These are phyloP conservation scores for Agraylea sexmaculata DNA, from an alignment of 1,140 invertebrate species.

Conservation along the genomic window DNA sequence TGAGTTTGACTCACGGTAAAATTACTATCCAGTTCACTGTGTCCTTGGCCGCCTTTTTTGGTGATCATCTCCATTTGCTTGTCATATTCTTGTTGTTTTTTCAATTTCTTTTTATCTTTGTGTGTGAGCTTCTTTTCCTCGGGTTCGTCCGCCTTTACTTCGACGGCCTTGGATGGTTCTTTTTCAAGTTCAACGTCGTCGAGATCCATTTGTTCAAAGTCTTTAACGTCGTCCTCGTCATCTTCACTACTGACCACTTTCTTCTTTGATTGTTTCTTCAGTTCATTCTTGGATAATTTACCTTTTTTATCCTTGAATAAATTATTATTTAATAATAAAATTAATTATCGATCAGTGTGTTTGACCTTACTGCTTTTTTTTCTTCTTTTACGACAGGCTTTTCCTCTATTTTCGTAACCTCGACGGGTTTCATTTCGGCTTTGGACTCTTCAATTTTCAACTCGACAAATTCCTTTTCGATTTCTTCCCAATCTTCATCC, in stretches of 20 bases:
- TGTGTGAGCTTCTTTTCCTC: slow-evolving; percentile 71
- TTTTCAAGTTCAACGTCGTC: slow-evolving; percentile 22
- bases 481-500: slow-evolving; percentile 17
- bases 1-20: slow-evolving; percentile 95
- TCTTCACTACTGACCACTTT: slow-evolving; percentile 16
- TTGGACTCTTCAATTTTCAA: slow-evolving; percentile 18
- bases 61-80: slow-evolving; percentile 81
- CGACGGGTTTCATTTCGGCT: slow-evolving; percentile 8
- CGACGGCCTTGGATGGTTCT: slow-evolving; percentile 3
- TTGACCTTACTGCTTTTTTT: slow-evolving; percentile 15
- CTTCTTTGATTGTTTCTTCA: slow-evolving; percentile 18
- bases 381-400: slow-evolving; percentile 10
- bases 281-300: slow-evolving; percentile 18
- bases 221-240: slow-evolving; percentile 17
- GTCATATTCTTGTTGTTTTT: slow-evolving; percentile 87
- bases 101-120: slow-evolving; percentile 90
- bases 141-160: slow-evolving; percentile 22
- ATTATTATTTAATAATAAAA: neutral
- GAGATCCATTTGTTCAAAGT: slow-evolving; percentile 22
- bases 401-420: slow-evolving; percentile 17
- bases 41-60: slow-evolving; percentile 77
- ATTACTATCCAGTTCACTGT: slow-evolving; percentile 81
- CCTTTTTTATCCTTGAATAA: slow-evolving; percentile 15
- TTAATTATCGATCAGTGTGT: neutral
- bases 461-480: slow-evolving; percentile 17